Evolutionary conservation across 2,888 invertebrate species (phyloP).

Genomic region (Trimorus sp.): DNA sequence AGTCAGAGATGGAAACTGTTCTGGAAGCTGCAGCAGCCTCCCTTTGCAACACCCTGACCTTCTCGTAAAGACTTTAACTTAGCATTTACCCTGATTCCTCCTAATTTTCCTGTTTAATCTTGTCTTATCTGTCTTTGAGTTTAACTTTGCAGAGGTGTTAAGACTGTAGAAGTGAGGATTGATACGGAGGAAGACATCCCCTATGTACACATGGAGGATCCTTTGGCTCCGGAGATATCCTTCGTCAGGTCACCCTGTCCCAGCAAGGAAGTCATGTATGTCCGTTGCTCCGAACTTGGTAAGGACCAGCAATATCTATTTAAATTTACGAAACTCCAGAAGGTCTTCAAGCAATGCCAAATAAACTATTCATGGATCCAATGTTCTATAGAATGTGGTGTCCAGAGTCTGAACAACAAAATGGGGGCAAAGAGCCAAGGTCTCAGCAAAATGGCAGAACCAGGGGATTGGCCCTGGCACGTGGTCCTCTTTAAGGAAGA

Average conservation of each 20-base stretch:
- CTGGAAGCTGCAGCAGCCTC: constrained; percentile 89
- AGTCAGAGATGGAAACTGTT: constrained; percentile 82
- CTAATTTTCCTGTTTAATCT: constrained; percentile 2
- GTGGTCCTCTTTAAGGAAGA: constrained; percentile 91
- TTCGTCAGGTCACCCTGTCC: constrained; percentile 90
- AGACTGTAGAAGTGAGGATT: constrained; percentile 86
- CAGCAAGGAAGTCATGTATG: constrained; percentile 89
- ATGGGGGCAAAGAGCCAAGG: constrained; percentile 82
- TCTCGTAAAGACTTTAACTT: constrained; percentile 83
- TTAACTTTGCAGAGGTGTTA: constrained; percentile 84
- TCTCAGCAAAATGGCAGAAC: constrained; percentile 88
- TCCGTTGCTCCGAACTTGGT: constrained; percentile 85
- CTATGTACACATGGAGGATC: constrained; percentile 92
- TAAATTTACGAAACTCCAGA: background rate
- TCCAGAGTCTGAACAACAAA: constrained; percentile 83
- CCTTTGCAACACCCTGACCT: constrained; percentile 89
- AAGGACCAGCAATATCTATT: background rate
- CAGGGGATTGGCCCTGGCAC: constrained; percentile 97
- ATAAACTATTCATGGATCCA: background rate
- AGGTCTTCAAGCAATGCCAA: too few relatives aligned
- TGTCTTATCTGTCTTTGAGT: too few relatives aligned
- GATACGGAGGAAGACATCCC: constrained; percentile 84
- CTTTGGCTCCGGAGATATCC: constrained; percentile 90
- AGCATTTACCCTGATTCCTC: too few relatives aligned
- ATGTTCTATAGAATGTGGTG: constrained; percentile 85